Evolutionary conservation across 2,113 vertebrate genomes (phyloP), one percentile per base, ranked within the genome.

Genomic region (Triplophysa tibetana): DNA sequence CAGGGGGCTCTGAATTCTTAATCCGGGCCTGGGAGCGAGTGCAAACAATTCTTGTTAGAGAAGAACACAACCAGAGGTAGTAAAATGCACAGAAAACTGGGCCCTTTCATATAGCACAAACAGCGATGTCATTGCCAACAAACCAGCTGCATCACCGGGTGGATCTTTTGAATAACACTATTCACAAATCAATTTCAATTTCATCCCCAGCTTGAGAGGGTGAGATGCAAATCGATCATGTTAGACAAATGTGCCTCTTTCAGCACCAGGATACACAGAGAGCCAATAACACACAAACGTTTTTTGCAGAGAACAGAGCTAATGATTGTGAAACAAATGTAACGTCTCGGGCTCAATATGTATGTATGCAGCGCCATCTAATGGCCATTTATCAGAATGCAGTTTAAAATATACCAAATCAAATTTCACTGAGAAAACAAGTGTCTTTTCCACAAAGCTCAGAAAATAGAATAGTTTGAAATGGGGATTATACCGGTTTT

Each of bases 151-250:
- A 79, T 81, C 75, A 66, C 58, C 68, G 54, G 65, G 75, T 77
- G 72, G 83, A 80, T 82, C 77, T 79, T 79, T 80, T 67, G 80
- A 85, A 82, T 73, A 85, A 77, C 76, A 75, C 80, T 72, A 72
- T 68, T 82, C 69, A 45, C 83, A 80, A 85, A 85, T 85, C 83
- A 82, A 85, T 85, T 85, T 85, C 83, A 82, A 82, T 85, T 82
- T 80, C 77, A 82, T 82, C 75, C 67, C 76, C 64, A 84, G 75
- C 75, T 79, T 80, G 81, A 84, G 58, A 61, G 77, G 61, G 23
- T 69, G 80, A 82, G 80, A 82, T 80, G 72, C 77, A 76, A 79
- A 85, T 85, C 77, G 80, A 85, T 85, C 83, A 82, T 50, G 77
- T 80, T 72, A 85, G 77, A 85, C 80, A 80, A 82, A 85, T 65